Conservation (phyloP, 2,888 invertebrate species). For the Oscheius sp. region DNA sequence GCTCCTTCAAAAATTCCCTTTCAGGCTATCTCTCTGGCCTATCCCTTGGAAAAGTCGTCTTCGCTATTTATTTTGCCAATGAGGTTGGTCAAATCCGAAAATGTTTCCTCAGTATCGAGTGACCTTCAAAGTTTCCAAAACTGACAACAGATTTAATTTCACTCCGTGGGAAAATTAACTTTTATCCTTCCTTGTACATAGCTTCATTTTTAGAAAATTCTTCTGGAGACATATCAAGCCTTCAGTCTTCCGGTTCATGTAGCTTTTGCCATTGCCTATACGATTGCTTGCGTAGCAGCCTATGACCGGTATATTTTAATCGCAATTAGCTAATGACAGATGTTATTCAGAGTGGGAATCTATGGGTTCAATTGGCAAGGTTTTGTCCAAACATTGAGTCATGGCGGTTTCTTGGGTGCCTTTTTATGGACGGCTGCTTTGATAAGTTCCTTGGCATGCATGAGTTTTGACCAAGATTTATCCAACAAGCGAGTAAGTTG, state of each 20-base stretch:
- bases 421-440: conserved; percentile 40
- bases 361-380: conserved; percentile 7
- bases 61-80: conserved; percentile 56
- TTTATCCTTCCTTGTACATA: not conserved
- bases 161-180: not conserved
- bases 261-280: conserved; percentile 40
- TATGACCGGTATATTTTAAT: conserved; percentile 36
- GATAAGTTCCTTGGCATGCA: conserved; percentile 33
- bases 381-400: conserved; percentile 16
- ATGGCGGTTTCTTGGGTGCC: conserved; percentile 35
- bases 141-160: conserved; percentile 1
- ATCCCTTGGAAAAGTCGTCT: conserved; percentile 50
- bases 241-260: conserved; percentile 49
- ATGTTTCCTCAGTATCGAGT: not conserved
- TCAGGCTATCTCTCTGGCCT: conserved; percentile 58
- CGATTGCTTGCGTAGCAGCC: conserved; percentile 38
- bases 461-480: conserved; percentile 35
- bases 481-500: not conserved
- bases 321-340: no score
- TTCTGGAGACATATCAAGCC: conserved; percentile 38
- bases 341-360: conserved; percentile 26
- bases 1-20: not conserved
- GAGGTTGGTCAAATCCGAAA: conserved; percentile 25
- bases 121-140: not conserved
- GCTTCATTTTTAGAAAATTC: conserved; percentile 36